Percentiles rank a stretch among this genome's conserved stretches.
phyloP scores from a whole-genome alignment of 2,113 vertebrate genomes.

The Thunnus maccoyii region DNA sequence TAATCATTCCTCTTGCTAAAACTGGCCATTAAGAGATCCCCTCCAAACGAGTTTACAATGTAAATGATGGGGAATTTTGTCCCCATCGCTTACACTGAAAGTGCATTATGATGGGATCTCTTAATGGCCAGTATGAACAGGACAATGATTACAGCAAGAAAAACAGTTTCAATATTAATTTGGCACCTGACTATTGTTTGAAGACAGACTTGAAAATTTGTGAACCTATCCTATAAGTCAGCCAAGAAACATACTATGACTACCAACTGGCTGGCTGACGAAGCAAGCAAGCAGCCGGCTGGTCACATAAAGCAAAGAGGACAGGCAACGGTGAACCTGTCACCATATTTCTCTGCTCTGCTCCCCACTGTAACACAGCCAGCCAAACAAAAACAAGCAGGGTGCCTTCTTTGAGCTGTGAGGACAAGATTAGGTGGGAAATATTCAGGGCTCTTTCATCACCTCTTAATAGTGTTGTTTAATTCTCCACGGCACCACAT shows the following conservation, averaged over 20 bases:
- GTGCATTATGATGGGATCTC: too few relatives aligned
- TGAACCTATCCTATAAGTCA: too few relatives aligned
- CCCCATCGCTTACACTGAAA: too few relatives aligned
- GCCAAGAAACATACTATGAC: not conserved
- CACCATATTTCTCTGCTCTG: constrained; percentile 67
- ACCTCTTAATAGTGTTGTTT: constrained; percentile 75
- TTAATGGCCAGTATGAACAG: too few relatives aligned
- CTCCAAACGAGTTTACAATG: too few relatives aligned
- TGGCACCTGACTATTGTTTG: too few relatives aligned
- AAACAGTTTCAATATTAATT: too few relatives aligned
- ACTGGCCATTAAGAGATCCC: too few relatives aligned
- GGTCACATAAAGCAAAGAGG: constrained; percentile 62
- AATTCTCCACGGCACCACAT: constrained; percentile 61
- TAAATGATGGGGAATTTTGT: too few relatives aligned
- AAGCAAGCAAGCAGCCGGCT: constrained; percentile 24
- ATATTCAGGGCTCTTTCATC: constrained; percentile 79
- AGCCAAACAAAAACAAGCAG: constrained; percentile 80
- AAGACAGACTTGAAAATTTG: too few relatives aligned
- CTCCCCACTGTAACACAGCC: constrained; percentile 62
- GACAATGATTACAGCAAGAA: too few relatives aligned
- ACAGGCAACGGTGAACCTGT: constrained; percentile 60
- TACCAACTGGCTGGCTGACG: constrained; percentile 49
- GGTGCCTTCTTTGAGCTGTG: constrained; percentile 72
- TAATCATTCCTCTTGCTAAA: too few relatives aligned
- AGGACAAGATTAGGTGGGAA: constrained; percentile 83